These are phyloP conservation scores for Eristalis intricaria DNA, from an alignment of 2,888 invertebrate species.

Conservation along the genomic window DNA sequence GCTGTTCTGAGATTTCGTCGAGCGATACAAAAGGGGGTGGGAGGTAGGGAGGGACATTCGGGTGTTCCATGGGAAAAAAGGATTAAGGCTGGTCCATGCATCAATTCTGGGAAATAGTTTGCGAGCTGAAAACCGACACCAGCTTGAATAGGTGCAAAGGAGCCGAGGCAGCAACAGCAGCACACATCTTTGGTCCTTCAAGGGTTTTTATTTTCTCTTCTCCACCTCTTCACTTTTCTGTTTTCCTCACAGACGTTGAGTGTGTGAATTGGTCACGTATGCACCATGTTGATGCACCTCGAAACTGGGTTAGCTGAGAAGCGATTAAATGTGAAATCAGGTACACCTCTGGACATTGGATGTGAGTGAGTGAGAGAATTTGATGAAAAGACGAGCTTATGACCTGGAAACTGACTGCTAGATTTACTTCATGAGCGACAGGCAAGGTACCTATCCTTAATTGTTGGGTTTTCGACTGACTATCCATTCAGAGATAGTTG, in stretches of 20 bases:
- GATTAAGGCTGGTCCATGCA: slow-evolving; percentile 34
- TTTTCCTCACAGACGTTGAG: background rate
- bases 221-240: background rate
- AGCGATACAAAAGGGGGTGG: slow-evolving; percentile 21
- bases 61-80: background rate
- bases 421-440: background rate
- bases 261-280: slow-evolving; percentile 34
- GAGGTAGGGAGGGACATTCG: slow-evolving; percentile 40
- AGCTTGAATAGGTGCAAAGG: background rate
- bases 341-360: slow-evolving; percentile 33
- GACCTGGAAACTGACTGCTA: slow-evolving; percentile 5
- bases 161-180: background rate
- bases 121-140: slow-evolving; percentile 48
- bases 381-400: slow-evolving; percentile 43
- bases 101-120: slow-evolving; percentile 53
- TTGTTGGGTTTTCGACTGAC: background rate
- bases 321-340: slow-evolving; percentile 58
- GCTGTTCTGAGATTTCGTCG: slow-evolving; percentile 32
- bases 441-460: background rate
- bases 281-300: slow-evolving; percentile 21
- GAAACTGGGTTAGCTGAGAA: slow-evolving; percentile 60
- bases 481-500: background rate
- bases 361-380: slow-evolving; percentile 54
- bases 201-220: background rate
- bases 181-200: background rate